These are phyloP conservation scores for Coptotermes formosanus DNA, from an alignment of 1,140 invertebrate species.

Conservation along the genomic window DNA sequence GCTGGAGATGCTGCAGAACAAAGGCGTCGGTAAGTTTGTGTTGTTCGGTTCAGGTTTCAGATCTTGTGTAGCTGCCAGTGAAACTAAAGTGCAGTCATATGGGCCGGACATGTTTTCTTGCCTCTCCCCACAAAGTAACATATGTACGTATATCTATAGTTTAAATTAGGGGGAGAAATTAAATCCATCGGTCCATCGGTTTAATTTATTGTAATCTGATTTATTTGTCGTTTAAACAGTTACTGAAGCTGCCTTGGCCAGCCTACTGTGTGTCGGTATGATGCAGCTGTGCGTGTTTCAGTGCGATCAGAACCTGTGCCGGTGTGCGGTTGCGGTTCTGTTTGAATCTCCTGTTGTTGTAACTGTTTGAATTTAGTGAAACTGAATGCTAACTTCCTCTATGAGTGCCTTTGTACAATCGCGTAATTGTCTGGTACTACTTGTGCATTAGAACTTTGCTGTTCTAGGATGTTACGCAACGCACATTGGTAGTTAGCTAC, in stretches of 20 bases:
- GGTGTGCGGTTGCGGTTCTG: neutral
- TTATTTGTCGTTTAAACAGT: neutral
- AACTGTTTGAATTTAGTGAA: neutral
- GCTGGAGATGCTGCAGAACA: conserved; percentile 96
- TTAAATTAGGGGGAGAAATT: neutral
- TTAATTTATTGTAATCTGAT: neutral
- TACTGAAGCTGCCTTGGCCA: neutral
- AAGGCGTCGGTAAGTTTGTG: conserved; percentile 84
- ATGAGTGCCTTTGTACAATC: too few relatives aligned
- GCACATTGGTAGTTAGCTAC: too few relatives aligned
- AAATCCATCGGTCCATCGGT: neutral
- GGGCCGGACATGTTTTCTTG: neutral
- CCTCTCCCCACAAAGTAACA: too few relatives aligned
- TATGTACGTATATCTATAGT: neutral
- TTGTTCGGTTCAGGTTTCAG: neutral
- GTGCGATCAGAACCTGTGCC: neutral
- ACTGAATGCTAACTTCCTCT: too few relatives aligned
- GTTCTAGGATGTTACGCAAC: too few relatives aligned
- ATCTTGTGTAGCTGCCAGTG: neutral
- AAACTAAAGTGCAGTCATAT: neutral
- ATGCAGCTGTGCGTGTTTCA: neutral
- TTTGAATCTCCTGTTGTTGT: neutral
- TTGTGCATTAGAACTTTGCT: too few relatives aligned
- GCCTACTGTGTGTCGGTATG: neutral
- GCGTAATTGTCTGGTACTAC: too few relatives aligned